A percentile compares a stretch with the other conserved stretches of the same genome.
Conservation (phyloP, 2,888 invertebrate genomes). For the Megaustenia siamemsis region DNA sequence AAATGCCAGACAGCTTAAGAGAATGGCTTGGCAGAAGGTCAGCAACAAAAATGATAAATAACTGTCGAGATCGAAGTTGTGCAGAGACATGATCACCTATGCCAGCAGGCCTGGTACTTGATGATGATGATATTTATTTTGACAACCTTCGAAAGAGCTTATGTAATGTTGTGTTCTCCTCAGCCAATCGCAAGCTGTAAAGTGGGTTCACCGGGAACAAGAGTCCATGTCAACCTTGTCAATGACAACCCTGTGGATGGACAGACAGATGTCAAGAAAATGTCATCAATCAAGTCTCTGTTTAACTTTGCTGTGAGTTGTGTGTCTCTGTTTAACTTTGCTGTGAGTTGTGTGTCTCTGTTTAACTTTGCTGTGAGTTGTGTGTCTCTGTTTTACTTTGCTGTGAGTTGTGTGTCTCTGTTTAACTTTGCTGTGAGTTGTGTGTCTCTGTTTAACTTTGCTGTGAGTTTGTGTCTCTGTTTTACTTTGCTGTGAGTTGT, state of each 20-base stretch:
- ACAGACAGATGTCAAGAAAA: conserved; percentile 6
- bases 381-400: conserved; percentile 31
- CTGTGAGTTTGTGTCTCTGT: too few relatives aligned
- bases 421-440: neutral
- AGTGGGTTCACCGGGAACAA: conserved; percentile 65
- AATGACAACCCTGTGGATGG: conserved; percentile 42
- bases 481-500: neutral
- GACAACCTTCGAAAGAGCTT: neutral
- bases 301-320: conserved; percentile 49
- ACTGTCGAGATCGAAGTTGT: too few relatives aligned
- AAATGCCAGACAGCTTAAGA: too few relatives aligned
- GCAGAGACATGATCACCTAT: too few relatives aligned
- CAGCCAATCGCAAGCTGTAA: conserved; percentile 56
- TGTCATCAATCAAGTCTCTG: conserved; percentile 46
- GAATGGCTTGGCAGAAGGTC: too few relatives aligned
- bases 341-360: neutral
- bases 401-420: conserved; percentile 29
- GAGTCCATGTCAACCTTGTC: conserved; percentile 46
- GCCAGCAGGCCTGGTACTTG: too few relatives aligned
- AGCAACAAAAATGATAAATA: too few relatives aligned
- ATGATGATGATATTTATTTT: too few relatives aligned
- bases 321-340: neutral
- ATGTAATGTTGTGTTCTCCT: neutral
- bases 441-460: neutral
- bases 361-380: neutral